These are phyloP conservation scores for Tyrophagus putrescentiae DNA, from an alignment of 1,140 invertebrate genomes.

Conservation along the genomic window DNA sequence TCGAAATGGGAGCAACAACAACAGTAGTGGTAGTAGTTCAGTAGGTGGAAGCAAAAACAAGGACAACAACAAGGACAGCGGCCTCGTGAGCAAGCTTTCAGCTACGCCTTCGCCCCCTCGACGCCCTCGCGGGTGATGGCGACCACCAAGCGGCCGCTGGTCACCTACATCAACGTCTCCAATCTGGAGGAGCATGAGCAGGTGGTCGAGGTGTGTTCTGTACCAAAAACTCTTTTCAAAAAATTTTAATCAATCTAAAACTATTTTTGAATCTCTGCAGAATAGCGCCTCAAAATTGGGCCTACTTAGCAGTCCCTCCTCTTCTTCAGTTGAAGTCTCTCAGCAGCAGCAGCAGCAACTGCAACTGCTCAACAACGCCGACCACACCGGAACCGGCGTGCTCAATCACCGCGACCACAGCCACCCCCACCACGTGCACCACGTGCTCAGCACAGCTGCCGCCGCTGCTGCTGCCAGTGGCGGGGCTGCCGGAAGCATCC, in stretches of 20 bases:
- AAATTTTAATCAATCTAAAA: too few species aligned
- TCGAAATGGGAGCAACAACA: neutral
- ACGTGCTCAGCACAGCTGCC: neutral
- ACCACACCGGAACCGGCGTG: neutral
- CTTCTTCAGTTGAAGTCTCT: neutral
- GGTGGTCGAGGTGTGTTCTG: neutral
- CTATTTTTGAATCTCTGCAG: too few species aligned
- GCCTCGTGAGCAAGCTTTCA: conserved; percentile 1
- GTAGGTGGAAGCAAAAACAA: too few species aligned
- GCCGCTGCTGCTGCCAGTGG: neutral
- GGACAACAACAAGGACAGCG: neutral
- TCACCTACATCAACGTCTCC: conserved; percentile 3
- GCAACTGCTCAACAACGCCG: conserved; percentile 1
- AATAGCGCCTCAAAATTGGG: conserved; percentile 1
- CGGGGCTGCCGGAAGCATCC: neutral
- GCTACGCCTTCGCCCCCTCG: conserved; percentile 5
- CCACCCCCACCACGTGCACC: neutral
- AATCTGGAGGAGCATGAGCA: neutral
- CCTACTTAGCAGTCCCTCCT: neutral
- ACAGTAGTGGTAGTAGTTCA: neutral
- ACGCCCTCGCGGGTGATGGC: neutral
- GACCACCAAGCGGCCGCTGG: conserved; percentile 3
- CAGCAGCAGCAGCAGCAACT: neutral
- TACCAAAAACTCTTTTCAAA: too few species aligned
- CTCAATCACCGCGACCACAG: conserved; percentile 1